A percentile compares a stretch with the other conserved stretches of the same genome.
Conservation (phyloP, 2,113 vertebrate species). For the Geococcyx californianus region DNA sequence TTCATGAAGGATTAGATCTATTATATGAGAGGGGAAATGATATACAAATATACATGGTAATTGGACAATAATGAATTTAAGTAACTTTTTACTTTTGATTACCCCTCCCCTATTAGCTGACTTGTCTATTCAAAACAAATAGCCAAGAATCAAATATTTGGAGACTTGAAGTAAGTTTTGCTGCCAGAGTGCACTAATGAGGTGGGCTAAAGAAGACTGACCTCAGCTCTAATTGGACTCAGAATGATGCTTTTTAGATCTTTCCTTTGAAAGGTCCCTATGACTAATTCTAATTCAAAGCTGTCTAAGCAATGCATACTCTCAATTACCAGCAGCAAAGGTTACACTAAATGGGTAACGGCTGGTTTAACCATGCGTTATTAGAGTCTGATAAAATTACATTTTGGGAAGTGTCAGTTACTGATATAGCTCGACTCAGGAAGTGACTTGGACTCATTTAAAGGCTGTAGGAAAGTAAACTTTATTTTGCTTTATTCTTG, state of each 20-base stretch:
- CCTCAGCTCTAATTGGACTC: slow-evolving; percentile 38
- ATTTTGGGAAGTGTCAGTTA: background rate
- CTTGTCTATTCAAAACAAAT: slow-evolving; percentile 1
- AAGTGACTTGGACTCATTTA: background rate
- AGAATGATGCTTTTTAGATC: slow-evolving; percentile 14
- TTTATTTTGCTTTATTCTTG: background rate
- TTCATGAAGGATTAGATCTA: background rate
- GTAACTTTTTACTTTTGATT: background rate
- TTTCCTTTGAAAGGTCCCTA: slow-evolving; percentile 21
- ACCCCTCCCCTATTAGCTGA: background rate
- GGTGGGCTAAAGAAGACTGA: slow-evolving; percentile 28
- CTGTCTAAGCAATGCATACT: slow-evolving; percentile 16
- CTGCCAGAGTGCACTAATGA: slow-evolving; percentile 20
- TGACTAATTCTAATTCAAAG: slow-evolving; percentile 39
- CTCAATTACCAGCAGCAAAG: slow-evolving; percentile 42
- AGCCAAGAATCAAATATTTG: background rate
- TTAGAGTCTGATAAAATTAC: background rate
- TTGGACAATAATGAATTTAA: background rate
- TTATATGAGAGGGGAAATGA: fast-evolving
- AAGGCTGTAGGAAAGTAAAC: background rate
- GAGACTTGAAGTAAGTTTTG: background rate
- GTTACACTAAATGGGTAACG: slow-evolving; percentile 27
- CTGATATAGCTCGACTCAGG: background rate
- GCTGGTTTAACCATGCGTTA: slow-evolving; percentile 12
- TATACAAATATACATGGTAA: background rate